Evolutionary conservation across 2,797 vertebrate genomes (phyloP), one percentile per base, ranked within the genome.

Genomic region (Sebastes taczanowskii): DNA sequence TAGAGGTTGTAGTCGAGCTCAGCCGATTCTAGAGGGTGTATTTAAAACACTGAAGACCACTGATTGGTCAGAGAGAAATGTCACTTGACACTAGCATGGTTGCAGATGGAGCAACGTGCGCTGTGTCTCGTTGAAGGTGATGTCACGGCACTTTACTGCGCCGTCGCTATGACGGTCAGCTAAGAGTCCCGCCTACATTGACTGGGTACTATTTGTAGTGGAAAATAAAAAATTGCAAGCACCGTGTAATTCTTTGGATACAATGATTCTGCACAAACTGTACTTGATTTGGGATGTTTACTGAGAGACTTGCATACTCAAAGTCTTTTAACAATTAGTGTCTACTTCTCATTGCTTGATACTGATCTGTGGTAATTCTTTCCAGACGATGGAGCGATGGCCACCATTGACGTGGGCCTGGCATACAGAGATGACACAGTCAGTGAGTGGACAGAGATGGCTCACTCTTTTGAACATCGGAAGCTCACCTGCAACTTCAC

Each of bases 381-480:
- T 84, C 5, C 93, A 99, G 98, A 92, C 81, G 97, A 98, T 0
- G 97, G 96, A 0, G 96, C 97, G 0, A 81, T 98, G 87, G 94
- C 95, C 58, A 98, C 96, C 13, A 92, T 99, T 67, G 97, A 99
- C 0, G 97, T 98, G 49, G 94, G 96, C 0, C 87, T 99, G 92
- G 98, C 97, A 1, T 99, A 99, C 88, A 97, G 98, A 0, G 97
- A 99, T 0, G 94, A 97, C 80, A 53, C 46, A 0, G 53, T 95
- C 7, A 95, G 95, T 0, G 96, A 98, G 0, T 99, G 98, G 98
- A 96, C 96, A 0, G 96, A 97, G 91, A 97, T 99, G 96, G 97
- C 98, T 2, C 97, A 95, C 3, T 97, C 97, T 0, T 82, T 95
- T 11, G 98, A 99, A 80, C 95, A 96, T 42, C 95, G 98, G 82